Percentiles rank a stretch among this genome's conserved stretches.
Conservation (phyloP, 2,113 vertebrate genomes). For the Paradisaea rubra region DNA sequence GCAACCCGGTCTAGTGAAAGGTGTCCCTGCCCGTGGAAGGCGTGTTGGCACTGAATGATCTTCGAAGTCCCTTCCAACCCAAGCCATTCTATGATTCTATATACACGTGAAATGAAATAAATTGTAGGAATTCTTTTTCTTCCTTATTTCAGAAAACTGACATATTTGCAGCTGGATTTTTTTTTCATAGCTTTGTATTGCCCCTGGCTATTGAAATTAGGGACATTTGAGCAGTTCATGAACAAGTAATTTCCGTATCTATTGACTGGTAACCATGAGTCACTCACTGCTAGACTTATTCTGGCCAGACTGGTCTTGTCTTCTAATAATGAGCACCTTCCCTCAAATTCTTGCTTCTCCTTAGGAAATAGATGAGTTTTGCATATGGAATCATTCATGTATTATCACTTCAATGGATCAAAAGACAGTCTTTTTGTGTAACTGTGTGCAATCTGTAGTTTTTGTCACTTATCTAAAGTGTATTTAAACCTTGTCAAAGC, state of each 20-base stretch:
- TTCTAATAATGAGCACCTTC: not conserved
- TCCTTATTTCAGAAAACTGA: not conserved
- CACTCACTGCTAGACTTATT: not conserved
- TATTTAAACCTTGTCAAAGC: constrained; percentile 29
- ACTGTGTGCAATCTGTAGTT: not conserved
- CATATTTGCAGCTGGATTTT: not conserved
- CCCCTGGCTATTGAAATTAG: not conserved
- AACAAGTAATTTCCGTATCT: not conserved
- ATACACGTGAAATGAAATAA: not conserved
- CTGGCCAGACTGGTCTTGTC: not conserved
- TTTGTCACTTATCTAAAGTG: not conserved
- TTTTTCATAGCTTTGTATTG: not conserved
- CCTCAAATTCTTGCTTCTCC: not conserved
- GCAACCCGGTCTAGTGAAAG: not conserved
- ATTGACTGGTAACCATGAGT: not conserved
- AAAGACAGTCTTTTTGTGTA: not conserved
- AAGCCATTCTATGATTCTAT: not conserved
- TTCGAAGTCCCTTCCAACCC: not conserved
- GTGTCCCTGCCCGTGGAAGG: not conserved
- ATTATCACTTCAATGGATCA: not conserved
- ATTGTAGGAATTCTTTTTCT: not conserved
- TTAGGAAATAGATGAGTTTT: not conserved
- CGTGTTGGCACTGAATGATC: not conserved
- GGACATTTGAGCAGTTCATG: not conserved
- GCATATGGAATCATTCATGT: not conserved